Base-by-base conservation (phyloP, 2,888 invertebrate genomes). In the Hyles lineata region DNA sequence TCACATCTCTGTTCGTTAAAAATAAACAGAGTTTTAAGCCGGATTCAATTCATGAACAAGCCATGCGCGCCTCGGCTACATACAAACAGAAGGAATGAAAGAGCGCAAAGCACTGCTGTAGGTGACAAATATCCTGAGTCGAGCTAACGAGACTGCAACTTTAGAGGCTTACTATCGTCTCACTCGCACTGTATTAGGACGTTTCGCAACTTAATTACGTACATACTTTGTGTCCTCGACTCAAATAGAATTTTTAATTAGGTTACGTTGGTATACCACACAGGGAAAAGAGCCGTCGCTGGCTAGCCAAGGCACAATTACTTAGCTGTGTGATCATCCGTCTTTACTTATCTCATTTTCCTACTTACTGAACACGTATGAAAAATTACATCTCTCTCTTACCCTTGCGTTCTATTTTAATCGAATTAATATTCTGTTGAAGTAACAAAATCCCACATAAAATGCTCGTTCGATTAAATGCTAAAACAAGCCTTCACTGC, bases 101-200 rank as follows among this genome's bases (percentile, higher is more conserved):
- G 77, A 80, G 73, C 76, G 75, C 76, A 79, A 76, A 82, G 78
- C 73, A 72, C 78, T 78, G 76, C 70, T 75, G 72, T 79, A 83
- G 80, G 83, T 84, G 83, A 84, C 83, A 85, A 83, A 84, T 78
- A 74, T 70, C 78, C 74, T 81, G 81, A 82, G 82, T 79, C 72
- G 63, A 78, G 75, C 83, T 88, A 89, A 90, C 86, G 85, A 89
- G 87, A 82, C 81, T 82, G 82, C 83, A 82, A 83, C 83, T 84
- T 81, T 82, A 79, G 84, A 74, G 77, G 75, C 78, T 80, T 76
- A 79, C 76, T 80, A 79, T 78, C 75, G 78, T 78, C 75, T 77
- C 76, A 76, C 75, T 76, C 76, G 62, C 71, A 55, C 70, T 79
- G 74, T 80, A 81, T 80, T 78, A 77, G 75, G 72, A 76, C 74